These are phyloP conservation scores for Acanthurus leucopareius DNA, from an alignment of 2,797 vertebrate species.

Conservation along the genomic window DNA sequence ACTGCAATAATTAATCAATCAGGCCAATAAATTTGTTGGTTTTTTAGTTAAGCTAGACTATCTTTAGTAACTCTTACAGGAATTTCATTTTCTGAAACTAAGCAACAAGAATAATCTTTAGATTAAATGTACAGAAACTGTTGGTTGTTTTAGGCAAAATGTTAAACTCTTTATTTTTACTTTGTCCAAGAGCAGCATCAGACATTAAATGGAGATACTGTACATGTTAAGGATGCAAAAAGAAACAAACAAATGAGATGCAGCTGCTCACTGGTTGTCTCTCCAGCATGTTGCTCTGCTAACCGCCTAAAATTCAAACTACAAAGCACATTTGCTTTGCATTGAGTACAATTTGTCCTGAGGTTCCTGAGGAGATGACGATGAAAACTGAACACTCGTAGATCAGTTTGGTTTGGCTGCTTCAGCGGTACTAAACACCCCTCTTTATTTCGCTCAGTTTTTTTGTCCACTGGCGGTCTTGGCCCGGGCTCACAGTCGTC, in stretches of 20 bases:
- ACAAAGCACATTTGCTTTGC: slow-evolving; percentile 11
- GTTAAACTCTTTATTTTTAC: background rate
- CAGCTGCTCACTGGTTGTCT: background rate
- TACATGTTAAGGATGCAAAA: background rate
- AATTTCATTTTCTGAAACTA: background rate
- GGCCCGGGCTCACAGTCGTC: slow-evolving; percentile 57
- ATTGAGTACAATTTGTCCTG: slow-evolving; percentile 31
- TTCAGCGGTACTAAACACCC: slow-evolving; percentile 28
- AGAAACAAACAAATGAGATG: background rate
- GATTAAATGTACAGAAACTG: too few species aligned
- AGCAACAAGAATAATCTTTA: background rate
- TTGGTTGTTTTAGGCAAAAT: background rate
- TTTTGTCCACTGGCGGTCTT: slow-evolving; percentile 51
- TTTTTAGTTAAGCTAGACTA: background rate
- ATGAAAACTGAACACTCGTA: slow-evolving; percentile 27
- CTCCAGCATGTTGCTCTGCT: background rate
- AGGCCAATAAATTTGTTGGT: too few species aligned
- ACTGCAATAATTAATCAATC: background rate
- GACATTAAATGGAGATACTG: background rate
- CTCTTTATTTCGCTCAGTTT: slow-evolving; percentile 33
- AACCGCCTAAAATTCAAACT: background rate
- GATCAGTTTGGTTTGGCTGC: slow-evolving; percentile 47
- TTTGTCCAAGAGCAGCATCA: background rate
- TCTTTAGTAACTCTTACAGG: background rate
- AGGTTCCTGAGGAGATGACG: slow-evolving; percentile 17